A percentile compares a stretch with the other conserved stretches of the same genome.
Evolutionary conservation across 2,113 vertebrate genomes (phyloP).

Genomic region (Callipepla squamata): DNA sequence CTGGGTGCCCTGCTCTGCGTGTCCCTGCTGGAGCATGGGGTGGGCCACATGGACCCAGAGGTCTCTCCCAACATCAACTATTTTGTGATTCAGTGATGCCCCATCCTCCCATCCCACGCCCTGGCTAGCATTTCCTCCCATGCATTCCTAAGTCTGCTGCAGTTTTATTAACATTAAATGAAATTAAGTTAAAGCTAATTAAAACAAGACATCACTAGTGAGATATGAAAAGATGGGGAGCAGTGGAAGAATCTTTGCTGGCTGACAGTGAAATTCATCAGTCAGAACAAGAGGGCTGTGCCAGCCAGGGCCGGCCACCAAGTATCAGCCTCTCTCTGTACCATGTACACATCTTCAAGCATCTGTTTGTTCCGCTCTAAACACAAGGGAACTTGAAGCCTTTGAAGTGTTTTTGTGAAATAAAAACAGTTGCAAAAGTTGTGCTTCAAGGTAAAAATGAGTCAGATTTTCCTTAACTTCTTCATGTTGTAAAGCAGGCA

Average conservation of each 20-base stretch:
- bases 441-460: neutral
- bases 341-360: neutral
- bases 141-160: rapidly evolving
- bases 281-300: neutral
- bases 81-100: neutral
- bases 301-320: neutral
- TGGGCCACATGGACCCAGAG: neutral
- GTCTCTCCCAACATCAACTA: neutral
- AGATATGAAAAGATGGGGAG: neutral
- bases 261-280: neutral
- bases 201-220: neutral
- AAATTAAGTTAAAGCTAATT: neutral
- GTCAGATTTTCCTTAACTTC: neutral
- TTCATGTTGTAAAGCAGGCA: neutral
- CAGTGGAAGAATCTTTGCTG: neutral
- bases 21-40: neutral
- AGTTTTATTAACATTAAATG: neutral
- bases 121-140: neutral
- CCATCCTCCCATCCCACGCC: neutral
- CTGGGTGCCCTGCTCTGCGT: neutral
- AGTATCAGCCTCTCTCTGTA: neutral
- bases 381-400: neutral
- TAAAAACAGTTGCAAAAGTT: neutral
- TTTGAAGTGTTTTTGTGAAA: neutral
- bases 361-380: neutral